phyloP scores from a whole-genome alignment of 2,888 invertebrate genomes.

The Hipparchia sbordonii region DNA sequence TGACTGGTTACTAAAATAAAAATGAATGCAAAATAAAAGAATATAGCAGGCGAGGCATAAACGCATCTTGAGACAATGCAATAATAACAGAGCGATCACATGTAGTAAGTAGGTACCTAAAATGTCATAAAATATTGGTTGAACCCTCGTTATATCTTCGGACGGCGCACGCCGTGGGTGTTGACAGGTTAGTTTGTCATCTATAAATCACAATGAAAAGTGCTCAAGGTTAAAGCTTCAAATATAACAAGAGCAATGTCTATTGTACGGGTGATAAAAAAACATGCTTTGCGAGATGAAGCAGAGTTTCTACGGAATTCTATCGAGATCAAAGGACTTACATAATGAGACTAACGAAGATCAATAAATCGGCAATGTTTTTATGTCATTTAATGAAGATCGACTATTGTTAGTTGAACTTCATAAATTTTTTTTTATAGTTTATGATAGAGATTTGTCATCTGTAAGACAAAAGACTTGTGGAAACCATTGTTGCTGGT shows the following conservation, averaged over 20 bases:
- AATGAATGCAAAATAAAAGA: not conserved
- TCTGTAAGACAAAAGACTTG: no score
- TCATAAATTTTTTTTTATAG: no score
- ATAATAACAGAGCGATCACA: not conserved
- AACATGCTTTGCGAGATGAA: not conserved
- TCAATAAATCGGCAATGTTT: no score
- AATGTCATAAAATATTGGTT: slow-evolving; percentile 3
- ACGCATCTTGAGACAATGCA: no score
- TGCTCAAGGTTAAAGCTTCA: slow-evolving; percentile 24
- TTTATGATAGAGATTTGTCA: no score
- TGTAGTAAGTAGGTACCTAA: not conserved
- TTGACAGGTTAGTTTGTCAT: slow-evolving; percentile 35
- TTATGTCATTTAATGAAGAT: no score
- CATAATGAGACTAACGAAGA: no score
- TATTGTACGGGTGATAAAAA: slow-evolving; percentile 3
- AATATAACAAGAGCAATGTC: slow-evolving; percentile 18
- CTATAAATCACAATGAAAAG: slow-evolving; percentile 33
- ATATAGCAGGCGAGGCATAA: not conserved
- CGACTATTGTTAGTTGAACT: no score
- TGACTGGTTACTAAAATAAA: no score
- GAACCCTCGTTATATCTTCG: slow-evolving; percentile 18
- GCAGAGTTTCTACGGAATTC: not conserved
- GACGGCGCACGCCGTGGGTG: slow-evolving; percentile 34
- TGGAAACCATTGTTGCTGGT: no score
- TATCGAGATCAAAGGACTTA: not conserved